These are phyloP conservation scores for Schmidtea mediterranea DNA, from an alignment of 1,140 invertebrate species.

Conservation along the genomic window DNA sequence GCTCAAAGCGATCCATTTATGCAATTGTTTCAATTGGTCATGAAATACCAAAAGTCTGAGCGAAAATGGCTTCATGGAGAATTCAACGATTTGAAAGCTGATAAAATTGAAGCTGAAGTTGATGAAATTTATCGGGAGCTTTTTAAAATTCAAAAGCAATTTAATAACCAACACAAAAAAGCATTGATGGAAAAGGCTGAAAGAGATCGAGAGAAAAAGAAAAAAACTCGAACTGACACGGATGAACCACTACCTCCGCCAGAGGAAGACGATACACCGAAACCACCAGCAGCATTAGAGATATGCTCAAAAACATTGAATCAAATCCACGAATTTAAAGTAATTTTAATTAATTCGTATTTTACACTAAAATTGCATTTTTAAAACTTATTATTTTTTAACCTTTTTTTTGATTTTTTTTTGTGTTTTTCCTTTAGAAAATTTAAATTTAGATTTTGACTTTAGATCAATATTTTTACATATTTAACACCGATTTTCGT, in stretches of 20 bases:
- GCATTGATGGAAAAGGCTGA: conserved; percentile 19
- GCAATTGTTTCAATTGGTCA: conserved; percentile 30
- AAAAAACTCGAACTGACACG: conserved; percentile 12
- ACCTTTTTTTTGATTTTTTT: neutral
- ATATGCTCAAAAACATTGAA: conserved; percentile 29
- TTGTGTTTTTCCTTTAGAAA: neutral
- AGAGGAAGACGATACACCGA: neutral
- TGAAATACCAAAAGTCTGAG: conserved; percentile 48
- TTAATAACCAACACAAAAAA: conserved; percentile 37
- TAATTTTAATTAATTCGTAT: no score
- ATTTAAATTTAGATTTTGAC: neutral
- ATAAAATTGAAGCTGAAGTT: conserved; percentile 17
- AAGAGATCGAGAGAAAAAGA: conserved; percentile 17
- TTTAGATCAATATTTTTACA: neutral
- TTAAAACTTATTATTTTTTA: neutral
- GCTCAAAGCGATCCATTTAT: conserved; percentile 28
- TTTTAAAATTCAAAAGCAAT: conserved; percentile 49
- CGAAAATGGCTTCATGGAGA: conserved; percentile 60
- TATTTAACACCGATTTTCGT: neutral
- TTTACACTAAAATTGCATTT: no score
- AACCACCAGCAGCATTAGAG: conserved; percentile 15
- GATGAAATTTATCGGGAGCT: conserved; percentile 33
- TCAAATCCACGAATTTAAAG: conserved; percentile 47
- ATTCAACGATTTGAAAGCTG: conserved; percentile 48
- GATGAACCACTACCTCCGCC: neutral